Evolutionary conservation across 2,113 vertebrate species (phyloP), one percentile per base, ranked within the genome.

Genomic region (Hyperopisus bebe): DNA sequence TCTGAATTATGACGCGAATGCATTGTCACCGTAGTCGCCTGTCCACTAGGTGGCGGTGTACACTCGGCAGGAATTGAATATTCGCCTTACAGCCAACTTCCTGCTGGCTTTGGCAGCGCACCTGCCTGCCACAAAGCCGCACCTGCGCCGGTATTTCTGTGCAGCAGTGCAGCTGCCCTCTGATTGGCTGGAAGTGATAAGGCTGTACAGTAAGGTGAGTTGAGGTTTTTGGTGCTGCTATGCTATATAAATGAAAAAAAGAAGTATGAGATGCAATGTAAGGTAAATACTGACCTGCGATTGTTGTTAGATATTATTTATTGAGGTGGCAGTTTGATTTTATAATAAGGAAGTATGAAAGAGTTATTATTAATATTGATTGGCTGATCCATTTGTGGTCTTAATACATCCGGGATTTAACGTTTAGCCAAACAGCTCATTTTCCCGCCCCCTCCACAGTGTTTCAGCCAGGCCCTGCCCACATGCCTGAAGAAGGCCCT

Each of bases 101-200:
- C 88, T 98, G 21, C 90, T 98, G 91, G 97, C 97, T 0, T 90
- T 97, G 39, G 96, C 97, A 5, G 96, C 97, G 88, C 93, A 91
- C 88, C 93, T 95, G 47, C 94, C 95, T 0, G 21, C 91, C 62
- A 96, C 96, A 70, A 97, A 97, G 89, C 92, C 94, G 0, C 94
- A 98, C 35, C 83, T 98, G 62, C 96, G 96, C 88, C 94, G 97
- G 27, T 98, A 97, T 92, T 97, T 97, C 93, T 95, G 96, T 51
- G 92, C 96, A 1, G 93, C 96, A 0, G 94, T 97, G 1, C 97
- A 96, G 92, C 94, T 98, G 66, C 97, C 97, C 2, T 97, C 97
- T 0, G 97, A 98, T 51, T 98, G 97, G 97, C 95, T 97, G 92
- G 97, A 98, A 48, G 95, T 98, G 2, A 95, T 95, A 6, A 89